Percentiles rank a stretch among this genome's conserved stretches.
phyloP scores from a whole-genome alignment of 2,888 invertebrate genomes.

The Cynaeus angustus region DNA sequence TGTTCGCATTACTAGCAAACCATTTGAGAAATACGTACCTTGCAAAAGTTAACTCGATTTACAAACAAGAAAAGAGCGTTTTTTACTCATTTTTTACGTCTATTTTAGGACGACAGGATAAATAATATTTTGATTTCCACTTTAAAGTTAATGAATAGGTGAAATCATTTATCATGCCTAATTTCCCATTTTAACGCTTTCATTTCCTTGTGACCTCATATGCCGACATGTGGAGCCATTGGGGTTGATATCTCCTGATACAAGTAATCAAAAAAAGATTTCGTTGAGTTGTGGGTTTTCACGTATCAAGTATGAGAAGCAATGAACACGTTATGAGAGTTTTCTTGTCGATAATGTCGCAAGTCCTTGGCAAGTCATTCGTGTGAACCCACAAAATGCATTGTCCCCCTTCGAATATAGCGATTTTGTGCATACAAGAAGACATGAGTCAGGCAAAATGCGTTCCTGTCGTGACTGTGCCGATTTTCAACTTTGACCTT shows the following conservation, averaged over 20 bases:
- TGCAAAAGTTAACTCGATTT: no score
- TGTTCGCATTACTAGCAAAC: constrained; percentile 7
- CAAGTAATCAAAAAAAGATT: constrained; percentile 36
- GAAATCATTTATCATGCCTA: constrained; percentile 1
- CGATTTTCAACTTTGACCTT: constrained; percentile 44
- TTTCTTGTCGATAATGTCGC: constrained; percentile 30
- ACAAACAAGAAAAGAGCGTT: no score
- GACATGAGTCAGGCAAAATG: constrained; percentile 35
- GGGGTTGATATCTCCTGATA: constrained; percentile 22
- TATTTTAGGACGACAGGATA: no score
- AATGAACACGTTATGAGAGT: constrained; percentile 19
- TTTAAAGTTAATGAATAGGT: background rate
- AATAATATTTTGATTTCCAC: no score
- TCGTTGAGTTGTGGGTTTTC: constrained; percentile 17
- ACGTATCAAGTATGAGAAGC: constrained; percentile 10
- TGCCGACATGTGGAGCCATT: background rate
- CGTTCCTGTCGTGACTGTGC: constrained; percentile 39
- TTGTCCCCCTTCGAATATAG: constrained; percentile 31
- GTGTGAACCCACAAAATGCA: constrained; percentile 27
- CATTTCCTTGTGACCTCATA: background rate
- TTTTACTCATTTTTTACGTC: no score
- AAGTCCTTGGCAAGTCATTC: constrained; percentile 14
- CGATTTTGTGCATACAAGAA: constrained; percentile 28
- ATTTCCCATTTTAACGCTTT: constrained; percentile 1
- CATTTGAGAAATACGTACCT: background rate